Evolutionary conservation across 1,140 invertebrate genomes (phyloP).

Genomic region (Oscheius sp.): DNA sequence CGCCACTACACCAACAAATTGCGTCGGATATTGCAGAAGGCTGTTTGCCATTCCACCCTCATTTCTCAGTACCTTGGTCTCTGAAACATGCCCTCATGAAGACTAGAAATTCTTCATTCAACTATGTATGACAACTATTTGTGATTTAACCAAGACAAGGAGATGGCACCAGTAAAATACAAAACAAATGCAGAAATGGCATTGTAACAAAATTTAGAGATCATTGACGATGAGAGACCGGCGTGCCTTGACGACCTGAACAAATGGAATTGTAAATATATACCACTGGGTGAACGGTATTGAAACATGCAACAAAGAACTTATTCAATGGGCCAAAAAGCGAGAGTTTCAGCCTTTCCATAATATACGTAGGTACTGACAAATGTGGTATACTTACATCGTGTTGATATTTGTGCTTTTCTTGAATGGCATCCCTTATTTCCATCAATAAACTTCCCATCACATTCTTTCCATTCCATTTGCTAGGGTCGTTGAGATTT

Average conservation of each 20-base stretch:
- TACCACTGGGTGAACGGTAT: not conserved
- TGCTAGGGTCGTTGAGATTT: not conserved
- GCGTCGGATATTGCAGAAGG: too few relatives aligned
- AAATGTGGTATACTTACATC: not conserved
- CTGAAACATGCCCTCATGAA: too few relatives aligned
- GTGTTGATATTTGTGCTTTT: not conserved
- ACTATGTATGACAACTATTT: too few relatives aligned
- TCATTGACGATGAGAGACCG: not conserved
- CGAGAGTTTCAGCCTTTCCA: too few relatives aligned
- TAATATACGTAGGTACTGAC: not conserved
- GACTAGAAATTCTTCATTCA: too few relatives aligned
- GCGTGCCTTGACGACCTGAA: not conserved
- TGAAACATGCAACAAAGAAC: not conserved
- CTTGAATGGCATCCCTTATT: not conserved
- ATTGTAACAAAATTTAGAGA: too few relatives aligned
- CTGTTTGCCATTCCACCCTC: too few relatives aligned
- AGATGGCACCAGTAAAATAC: too few relatives aligned
- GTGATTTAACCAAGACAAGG: too few relatives aligned
- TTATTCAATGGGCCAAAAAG: not conserved
- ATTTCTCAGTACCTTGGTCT: too few relatives aligned
- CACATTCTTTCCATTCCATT: slow-evolving; percentile 8
- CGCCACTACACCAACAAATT: too few relatives aligned
- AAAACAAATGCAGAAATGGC: too few relatives aligned
- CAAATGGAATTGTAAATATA: not conserved
- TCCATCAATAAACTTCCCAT: not conserved